These are phyloP conservation scores for Crocodylus rhombifer DNA, from an alignment of 2,797 vertebrate genomes.

Conservation along the genomic window DNA sequence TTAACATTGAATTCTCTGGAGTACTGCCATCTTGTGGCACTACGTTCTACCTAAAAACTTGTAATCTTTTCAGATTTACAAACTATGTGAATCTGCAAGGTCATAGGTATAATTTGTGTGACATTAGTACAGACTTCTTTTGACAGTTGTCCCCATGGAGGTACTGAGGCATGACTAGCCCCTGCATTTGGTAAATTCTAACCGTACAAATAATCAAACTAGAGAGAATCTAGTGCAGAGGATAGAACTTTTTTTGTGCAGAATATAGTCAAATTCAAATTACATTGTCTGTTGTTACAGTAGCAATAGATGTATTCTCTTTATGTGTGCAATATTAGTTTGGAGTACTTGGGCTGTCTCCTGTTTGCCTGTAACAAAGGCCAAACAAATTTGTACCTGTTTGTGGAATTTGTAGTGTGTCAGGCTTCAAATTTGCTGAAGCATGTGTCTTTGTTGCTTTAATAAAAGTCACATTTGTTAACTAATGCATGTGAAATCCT, in stretches of 20 bases:
- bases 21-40: slow-evolving; percentile 64
- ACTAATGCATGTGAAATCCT: fast-evolving
- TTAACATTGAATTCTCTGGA: slow-evolving; percentile 64
- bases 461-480: neutral
- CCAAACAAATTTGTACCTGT: neutral
- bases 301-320: neutral
- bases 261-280: neutral
- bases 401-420: neutral
- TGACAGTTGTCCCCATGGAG: slow-evolving; percentile 48
- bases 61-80: slow-evolving; percentile 23
- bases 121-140: slow-evolving; percentile 23
- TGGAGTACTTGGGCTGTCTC: neutral
- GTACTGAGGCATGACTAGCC: slow-evolving; percentile 35
- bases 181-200: neutral
- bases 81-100: slow-evolving; percentile 8
- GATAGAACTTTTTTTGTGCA: neutral
- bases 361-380: neutral
- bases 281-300: neutral
- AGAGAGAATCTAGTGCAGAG: neutral
- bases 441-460: neutral
- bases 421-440: slow-evolving; percentile 3
- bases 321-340: neutral
- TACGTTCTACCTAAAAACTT: fast-evolving
- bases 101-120: slow-evolving; percentile 44
- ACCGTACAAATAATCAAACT: neutral